Evolutionary conservation across 2,113 vertebrate species (phyloP).

Genomic region (Glaucidium brasilianum): DNA sequence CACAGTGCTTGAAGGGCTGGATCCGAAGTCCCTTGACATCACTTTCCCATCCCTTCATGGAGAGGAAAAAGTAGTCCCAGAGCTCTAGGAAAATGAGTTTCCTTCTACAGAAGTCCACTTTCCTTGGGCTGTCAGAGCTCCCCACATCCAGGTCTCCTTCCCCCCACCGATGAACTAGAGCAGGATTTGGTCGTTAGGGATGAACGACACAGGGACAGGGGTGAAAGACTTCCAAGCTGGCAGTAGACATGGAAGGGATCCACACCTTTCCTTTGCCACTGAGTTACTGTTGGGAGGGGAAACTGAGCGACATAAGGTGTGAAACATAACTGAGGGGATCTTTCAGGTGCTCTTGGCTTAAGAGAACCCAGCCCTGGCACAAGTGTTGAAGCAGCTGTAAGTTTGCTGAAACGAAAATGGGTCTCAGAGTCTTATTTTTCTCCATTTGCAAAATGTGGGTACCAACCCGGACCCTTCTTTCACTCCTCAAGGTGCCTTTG

Average conservation of each 20-base stretch:
- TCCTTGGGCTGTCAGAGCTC: neutral
- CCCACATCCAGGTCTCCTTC: neutral
- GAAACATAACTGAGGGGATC: accelerated
- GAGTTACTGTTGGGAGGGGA: neutral
- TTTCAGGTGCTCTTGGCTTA: neutral
- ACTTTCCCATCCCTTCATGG: neutral
- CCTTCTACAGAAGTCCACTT: neutral
- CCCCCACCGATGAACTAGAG: accelerated
- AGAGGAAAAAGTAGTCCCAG: neutral
- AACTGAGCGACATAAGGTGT: accelerated
- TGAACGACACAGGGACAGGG: neutral
- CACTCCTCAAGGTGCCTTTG: neutral
- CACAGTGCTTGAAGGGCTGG: neutral
- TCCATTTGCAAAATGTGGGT: neutral
- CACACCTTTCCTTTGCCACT: neutral
- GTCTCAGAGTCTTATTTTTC: neutral
- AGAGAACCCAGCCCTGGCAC: accelerated
- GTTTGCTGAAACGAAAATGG: neutral
- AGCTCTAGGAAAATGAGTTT: neutral
- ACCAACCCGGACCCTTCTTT: neutral
- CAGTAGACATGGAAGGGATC: neutral
- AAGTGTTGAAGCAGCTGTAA: neutral
- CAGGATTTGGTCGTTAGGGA: neutral
- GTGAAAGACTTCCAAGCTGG: neutral
- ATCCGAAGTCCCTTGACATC: neutral